phyloP scores from a whole-genome alignment of 92 coral and sea anemone species.

The Isaurus tuberculatus region DNA sequence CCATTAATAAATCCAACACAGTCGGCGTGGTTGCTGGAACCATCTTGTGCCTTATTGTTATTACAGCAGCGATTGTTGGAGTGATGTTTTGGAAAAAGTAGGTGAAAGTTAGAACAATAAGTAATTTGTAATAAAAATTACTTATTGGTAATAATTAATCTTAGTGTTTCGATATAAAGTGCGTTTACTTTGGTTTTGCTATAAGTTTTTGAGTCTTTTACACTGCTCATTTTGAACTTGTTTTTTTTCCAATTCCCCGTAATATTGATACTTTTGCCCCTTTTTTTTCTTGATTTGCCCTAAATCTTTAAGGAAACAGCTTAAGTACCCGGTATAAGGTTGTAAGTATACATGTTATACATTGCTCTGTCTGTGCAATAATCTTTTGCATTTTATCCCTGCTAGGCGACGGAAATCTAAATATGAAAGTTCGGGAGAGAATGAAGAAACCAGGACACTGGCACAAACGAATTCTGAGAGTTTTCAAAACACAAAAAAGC shows the following conservation, averaged over 20 bases:
- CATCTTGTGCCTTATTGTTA: background rate
- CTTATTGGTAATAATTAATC: background rate
- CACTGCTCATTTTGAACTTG: too few relatives aligned
- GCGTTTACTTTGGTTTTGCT: background rate
- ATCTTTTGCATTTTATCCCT: background rate
- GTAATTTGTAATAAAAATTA: background rate
- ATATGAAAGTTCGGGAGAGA: background rate
- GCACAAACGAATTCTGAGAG: background rate
- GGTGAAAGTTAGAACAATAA: background rate
- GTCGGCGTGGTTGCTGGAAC: background rate
- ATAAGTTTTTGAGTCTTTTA: too few relatives aligned
- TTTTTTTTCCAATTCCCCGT: too few relatives aligned
- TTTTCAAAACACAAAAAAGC: constrained; percentile 11
- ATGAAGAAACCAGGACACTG: background rate
- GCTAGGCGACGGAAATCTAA: constrained; percentile 10
- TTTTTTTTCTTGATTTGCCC: too few relatives aligned
- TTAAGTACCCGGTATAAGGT: background rate
- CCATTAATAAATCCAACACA: background rate
- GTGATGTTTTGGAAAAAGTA: constrained; percentile 4
- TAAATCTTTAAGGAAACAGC: too few relatives aligned
- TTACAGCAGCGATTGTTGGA: background rate
- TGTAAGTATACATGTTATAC: background rate
- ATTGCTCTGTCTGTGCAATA: background rate
- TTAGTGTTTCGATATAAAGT: background rate
- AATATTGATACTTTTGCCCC: too few relatives aligned